Conservation (phyloP, 2,797 vertebrate species). For the Salarias fasciatus region DNA sequence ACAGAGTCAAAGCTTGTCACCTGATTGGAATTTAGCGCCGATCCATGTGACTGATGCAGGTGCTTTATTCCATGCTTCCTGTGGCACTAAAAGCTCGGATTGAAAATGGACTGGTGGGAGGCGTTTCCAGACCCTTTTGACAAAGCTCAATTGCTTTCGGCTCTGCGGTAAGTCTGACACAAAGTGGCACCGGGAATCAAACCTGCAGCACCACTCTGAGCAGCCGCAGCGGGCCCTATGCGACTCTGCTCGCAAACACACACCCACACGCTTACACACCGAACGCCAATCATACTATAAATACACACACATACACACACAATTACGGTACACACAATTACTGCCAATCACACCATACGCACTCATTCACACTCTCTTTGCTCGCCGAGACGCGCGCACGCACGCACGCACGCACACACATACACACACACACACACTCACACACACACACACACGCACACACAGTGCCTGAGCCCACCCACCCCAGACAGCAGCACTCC, state of each 20-base stretch:
- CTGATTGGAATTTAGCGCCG: conserved; percentile 53
- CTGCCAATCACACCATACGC: conserved; percentile 56
- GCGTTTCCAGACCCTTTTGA: conserved; percentile 56
- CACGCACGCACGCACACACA: conserved; percentile 5
- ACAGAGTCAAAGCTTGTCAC: conserved; percentile 40
- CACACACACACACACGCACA: conserved; percentile 12
- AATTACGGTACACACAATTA: conserved; percentile 57
- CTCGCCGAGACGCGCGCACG: conserved; percentile 19
- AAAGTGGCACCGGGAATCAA: conserved; percentile 71
- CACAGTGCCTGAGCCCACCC: conserved; percentile 1
- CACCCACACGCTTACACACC: conserved; percentile 29
- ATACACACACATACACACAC: conserved; percentile 35
- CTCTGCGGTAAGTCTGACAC: conserved; percentile 72
- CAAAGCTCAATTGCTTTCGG: conserved; percentile 61
- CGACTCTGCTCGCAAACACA: conserved; percentile 39
- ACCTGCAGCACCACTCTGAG: conserved; percentile 57
- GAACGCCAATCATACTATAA: conserved; percentile 41
- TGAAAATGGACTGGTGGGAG: conserved; percentile 63
- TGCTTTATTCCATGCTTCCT: conserved; percentile 55
- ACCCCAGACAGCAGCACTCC: conserved; percentile 32
- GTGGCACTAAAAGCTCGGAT: conserved; percentile 67
- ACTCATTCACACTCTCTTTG: conserved; percentile 2
- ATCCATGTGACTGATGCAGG: conserved; percentile 54
- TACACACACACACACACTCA: conserved; percentile 10
- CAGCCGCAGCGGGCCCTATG: conserved; percentile 48